These are phyloP conservation scores for Entomyzon cyanotis DNA, from an alignment of 2,113 vertebrate species.

Conservation along the genomic window DNA sequence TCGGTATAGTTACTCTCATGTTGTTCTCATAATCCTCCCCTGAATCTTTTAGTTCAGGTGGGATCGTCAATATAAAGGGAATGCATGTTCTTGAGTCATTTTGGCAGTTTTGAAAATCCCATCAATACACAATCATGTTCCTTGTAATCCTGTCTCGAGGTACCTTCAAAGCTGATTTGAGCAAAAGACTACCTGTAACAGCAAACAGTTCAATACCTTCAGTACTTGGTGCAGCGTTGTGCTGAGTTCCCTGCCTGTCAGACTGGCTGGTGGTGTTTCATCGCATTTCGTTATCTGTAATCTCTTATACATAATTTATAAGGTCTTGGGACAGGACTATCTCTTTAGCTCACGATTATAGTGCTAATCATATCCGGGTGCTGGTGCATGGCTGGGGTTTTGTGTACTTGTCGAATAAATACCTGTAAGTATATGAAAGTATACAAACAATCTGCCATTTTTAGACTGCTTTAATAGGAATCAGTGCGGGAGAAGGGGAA, in stretches of 20 bases:
- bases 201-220: background rate
- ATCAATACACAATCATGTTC: background rate
- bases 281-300: background rate
- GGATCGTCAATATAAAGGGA: background rate
- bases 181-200: background rate
- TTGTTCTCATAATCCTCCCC: background rate
- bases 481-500: background rate
- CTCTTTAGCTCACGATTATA: background rate
- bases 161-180: background rate
- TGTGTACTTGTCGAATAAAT: background rate
- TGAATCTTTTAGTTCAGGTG: background rate
- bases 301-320: background rate
- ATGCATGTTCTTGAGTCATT: background rate
- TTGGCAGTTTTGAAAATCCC: background rate
- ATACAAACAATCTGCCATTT: background rate
- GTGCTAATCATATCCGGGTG: background rate
- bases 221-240: background rate
- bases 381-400: background rate
- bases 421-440: background rate
- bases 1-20: background rate
- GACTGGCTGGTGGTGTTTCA: background rate
- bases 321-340: background rate
- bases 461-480: background rate
- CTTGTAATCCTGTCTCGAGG: background rate
- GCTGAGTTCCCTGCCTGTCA: background rate